Base-by-base conservation (phyloP, 2,888 invertebrate genomes). In the Rhorus exstirpatorius region DNA sequence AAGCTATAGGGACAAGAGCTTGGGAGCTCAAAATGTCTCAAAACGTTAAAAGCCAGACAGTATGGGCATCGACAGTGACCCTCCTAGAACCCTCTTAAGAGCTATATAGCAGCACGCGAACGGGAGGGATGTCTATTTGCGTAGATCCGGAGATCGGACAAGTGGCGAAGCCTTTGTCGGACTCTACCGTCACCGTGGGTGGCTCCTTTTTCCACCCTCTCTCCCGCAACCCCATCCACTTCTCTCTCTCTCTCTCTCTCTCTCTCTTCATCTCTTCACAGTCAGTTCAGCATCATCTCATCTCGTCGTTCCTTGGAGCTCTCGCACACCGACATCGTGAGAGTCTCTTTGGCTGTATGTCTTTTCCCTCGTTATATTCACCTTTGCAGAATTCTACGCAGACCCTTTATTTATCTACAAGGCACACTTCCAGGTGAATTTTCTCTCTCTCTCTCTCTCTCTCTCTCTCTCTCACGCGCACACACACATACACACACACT, bases 61-160 rank as follows among this genome's bases (percentile, higher is more conserved):
- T 31, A 77, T 65, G 53, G 76, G 83, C 80, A 84, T 79, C 79
- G 79, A 79, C 76, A 51, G 65, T 65, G 51, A 79, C 60, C 81
- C 41, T 74, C 19, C 49, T 44, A 65, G 63, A 75, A 70, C 75
- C 67, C 49, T 44, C 67, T 82, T 65, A 60, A 79, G 65, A 82
- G 75, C 51, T 71, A 71, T 58, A 82, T 71, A 74, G 67, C 41
- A 65, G 67, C 49, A 67, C 63, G 49, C 51, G 71, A 65, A 51
- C 21, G 63, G 86, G 85, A 88, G 87, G 90, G 90, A 85, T 86
- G 88, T 89, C 87, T 90, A 89, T 90, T 90, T 92, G 90, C 91
- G 88, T 91, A 91, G 91, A 91, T 91, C 90, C 87, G 84, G 84
- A 90, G 90, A 92, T 91, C 90, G 89, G 89, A 89, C 91, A 90